A percentile compares a stretch with the other conserved stretches of the same genome.
These are phyloP conservation scores for Carabus problematicus DNA, from an alignment of 2,888 invertebrate genomes.

Conservation along the genomic window DNA sequence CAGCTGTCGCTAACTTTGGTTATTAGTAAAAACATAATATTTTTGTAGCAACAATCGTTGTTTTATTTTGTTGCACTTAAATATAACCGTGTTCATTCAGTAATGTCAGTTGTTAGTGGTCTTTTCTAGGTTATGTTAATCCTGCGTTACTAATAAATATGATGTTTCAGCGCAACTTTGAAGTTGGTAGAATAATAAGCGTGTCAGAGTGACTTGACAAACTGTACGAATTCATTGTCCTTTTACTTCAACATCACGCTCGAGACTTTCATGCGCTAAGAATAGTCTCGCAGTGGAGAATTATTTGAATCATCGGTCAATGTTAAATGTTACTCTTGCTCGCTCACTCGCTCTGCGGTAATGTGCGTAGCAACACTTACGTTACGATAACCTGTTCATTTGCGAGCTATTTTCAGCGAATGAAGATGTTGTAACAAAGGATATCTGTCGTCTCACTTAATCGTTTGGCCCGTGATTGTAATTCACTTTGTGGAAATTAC, in stretches of 20 bases:
- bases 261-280: conserved; percentile 26
- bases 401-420: not conserved
- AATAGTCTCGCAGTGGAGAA: conserved; percentile 29
- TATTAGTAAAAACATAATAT: no score
- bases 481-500: no score
- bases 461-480: not conserved
- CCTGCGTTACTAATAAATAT: no score
- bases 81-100: no score
- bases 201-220: conserved; percentile 18
- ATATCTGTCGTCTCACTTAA: not conserved
- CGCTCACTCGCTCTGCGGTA: not conserved
- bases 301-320: conserved; percentile 41
- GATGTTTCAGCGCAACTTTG: no score
- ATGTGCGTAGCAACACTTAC: not conserved
- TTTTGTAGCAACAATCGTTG: no score
- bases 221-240: conserved; percentile 21
- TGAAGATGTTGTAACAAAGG: no score
- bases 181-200: no score
- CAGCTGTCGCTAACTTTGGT: no score
- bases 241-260: conserved; percentile 30
- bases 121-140: no score
- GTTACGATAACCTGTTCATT: conserved; percentile 19
- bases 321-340: conserved; percentile 29
- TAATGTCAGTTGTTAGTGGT: no score
- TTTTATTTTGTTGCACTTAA: no score